These are phyloP conservation scores for Pachymerium ferrugineum DNA, from an alignment of 2,888 invertebrate genomes.

Conservation along the genomic window DNA sequence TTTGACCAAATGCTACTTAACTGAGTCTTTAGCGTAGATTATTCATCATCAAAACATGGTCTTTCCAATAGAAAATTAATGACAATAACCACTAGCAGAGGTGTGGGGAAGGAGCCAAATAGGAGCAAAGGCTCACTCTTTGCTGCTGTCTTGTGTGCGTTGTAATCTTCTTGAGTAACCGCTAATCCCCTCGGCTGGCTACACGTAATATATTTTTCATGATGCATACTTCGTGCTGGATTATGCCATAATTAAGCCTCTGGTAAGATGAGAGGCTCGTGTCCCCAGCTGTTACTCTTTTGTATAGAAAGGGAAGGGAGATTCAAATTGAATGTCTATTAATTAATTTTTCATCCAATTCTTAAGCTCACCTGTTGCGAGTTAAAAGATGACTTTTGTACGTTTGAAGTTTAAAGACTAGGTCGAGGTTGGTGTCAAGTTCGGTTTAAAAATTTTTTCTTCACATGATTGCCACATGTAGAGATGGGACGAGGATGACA, in stretches of 20 bases:
- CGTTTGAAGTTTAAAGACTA: too few relatives aligned
- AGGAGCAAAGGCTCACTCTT: not conserved
- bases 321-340: conserved; percentile 13
- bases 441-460: not conserved
- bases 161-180: conserved; percentile 30
- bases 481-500: conserved; percentile 8
- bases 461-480: conserved; percentile 27
- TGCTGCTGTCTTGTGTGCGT: conserved; percentile 25
- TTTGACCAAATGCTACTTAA: too few relatives aligned
- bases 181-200: conserved; percentile 31
- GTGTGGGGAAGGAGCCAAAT: not conserved
- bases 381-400: too few relatives aligned
- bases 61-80: not conserved
- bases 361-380: conserved; percentile 7
- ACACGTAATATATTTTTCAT: conserved; percentile 31
- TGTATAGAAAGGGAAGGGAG: not conserved
- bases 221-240: conserved; percentile 28
- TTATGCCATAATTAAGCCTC: conserved; percentile 27
- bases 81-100: not conserved
- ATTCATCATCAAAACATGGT: not conserved
- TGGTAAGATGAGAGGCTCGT: conserved; percentile 16
- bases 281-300: conserved; percentile 21
- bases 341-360: conserved; percentile 20
- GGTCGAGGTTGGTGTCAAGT: too few relatives aligned
- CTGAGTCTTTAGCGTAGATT: too few relatives aligned